Percentiles rank a stretch among this genome's conserved stretches.
Conservation (phyloP, 2,113 vertebrate genomes). For the Lepus timidus region DNA sequence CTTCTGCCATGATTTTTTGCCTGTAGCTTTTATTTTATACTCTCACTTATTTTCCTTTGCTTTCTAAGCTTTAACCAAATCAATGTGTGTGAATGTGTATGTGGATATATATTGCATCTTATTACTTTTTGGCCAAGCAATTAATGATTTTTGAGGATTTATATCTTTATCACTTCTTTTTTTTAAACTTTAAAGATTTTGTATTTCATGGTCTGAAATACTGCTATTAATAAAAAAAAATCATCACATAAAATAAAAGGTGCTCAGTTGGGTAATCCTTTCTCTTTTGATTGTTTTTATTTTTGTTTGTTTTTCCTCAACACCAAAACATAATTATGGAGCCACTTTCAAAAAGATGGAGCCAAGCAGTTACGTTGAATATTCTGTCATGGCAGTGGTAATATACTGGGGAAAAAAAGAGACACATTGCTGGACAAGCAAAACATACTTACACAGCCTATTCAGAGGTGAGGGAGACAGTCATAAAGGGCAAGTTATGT, state of each 20-base stretch:
- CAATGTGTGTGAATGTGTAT: neutral
- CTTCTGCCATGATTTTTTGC: slow-evolving; percentile 63
- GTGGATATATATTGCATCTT: neutral
- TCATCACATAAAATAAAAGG: neutral
- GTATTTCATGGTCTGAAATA: neutral
- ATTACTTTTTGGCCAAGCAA: neutral
- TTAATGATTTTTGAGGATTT: neutral
- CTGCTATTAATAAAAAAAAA: neutral
- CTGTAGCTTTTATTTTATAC: slow-evolving; percentile 55
- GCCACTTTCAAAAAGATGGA: neutral
- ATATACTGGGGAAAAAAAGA: neutral
- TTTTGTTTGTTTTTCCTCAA: neutral
- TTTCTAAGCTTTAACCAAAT: neutral
- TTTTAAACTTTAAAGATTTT: neutral
- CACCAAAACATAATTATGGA: neutral
- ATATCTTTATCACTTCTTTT: neutral
- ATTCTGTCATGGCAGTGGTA: neutral
- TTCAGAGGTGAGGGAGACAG: slow-evolving; percentile 75
- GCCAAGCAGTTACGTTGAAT: neutral
- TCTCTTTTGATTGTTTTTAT: neutral
- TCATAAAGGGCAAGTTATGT: slow-evolving; percentile 75
- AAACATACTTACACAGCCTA: slow-evolving; percentile 46
- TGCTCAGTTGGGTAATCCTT: neutral
- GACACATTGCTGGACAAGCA: slow-evolving; percentile 53
- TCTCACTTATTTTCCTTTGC: slow-evolving; percentile 28